Percentiles rank a stretch among this genome's conserved stretches.
phyloP scores from a whole-genome alignment of 2,797 vertebrate species.

The Sebastes elongatus region DNA sequence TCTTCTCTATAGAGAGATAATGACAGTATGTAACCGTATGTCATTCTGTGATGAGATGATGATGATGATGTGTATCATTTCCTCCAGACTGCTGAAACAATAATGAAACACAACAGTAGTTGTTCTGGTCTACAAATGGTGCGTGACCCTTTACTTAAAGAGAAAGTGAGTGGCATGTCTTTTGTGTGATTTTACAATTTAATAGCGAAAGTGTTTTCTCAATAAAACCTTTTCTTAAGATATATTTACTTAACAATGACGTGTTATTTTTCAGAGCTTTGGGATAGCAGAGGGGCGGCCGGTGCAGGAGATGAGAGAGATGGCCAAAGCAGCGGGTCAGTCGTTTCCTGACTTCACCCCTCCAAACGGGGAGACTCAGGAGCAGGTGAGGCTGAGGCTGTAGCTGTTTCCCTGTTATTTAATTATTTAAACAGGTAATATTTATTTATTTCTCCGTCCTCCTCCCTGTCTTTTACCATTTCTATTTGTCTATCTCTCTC shows the following conservation, averaged over 20 bases:
- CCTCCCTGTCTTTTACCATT: neutral
- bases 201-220: neutral
- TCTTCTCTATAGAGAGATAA: neutral
- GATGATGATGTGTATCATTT: neutral
- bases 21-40: neutral
- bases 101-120: conserved; percentile 85
- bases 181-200: neutral
- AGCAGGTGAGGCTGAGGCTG: conserved; percentile 81
- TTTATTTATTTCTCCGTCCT: neutral
- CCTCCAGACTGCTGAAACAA: conserved; percentile 87
- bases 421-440: neutral
- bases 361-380: conserved; percentile 88
- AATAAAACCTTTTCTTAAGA: neutral
- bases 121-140: conserved; percentile 81
- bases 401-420: neutral
- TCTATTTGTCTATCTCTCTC: neutral
- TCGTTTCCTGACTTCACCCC: conserved; percentile 87
- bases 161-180: conserved; percentile 82
- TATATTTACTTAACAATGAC: neutral
- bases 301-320: conserved; percentile 84
- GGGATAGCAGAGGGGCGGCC: conserved; percentile 87
- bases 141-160: conserved; percentile 87
- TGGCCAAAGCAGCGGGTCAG: conserved; percentile 88
- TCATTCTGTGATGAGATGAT: neutral
- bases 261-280: conserved; percentile 83